phyloP scores from a whole-genome alignment of 53 echinoderm and acorn worm genomes.

The Luidia sarsii region DNA sequence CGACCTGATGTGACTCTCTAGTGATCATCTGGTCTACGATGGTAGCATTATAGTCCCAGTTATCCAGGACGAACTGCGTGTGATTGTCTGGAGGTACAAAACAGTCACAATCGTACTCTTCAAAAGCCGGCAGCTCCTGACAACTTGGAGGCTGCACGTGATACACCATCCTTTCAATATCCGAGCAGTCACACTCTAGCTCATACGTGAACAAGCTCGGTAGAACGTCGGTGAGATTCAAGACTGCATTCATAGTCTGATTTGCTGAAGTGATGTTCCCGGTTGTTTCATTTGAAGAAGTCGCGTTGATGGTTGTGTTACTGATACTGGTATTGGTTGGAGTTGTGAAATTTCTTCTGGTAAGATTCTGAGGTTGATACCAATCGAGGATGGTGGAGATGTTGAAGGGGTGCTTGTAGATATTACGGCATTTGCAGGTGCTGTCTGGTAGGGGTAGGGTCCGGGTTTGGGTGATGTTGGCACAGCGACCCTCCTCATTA shows the following conservation, averaged over 20 bases:
- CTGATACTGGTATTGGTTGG: background rate
- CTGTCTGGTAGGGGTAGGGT: slow-evolving; percentile 4
- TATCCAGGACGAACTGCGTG: slow-evolving; percentile 70
- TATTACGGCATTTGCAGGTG: slow-evolving; percentile 43
- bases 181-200: slow-evolving; percentile 65
- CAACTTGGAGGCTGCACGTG: slow-evolving; percentile 38
- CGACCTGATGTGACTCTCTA: slow-evolving; percentile 38
- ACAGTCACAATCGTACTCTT: slow-evolving; percentile 70
- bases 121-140: slow-evolving; percentile 29
- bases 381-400: slow-evolving; percentile 12
- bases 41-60: slow-evolving; percentile 74
- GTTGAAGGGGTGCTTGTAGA: slow-evolving; percentile 19
- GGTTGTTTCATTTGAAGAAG: too few species aligned
- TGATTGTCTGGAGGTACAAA: slow-evolving; percentile 74
- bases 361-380: slow-evolving; percentile 13
- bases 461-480: slow-evolving; percentile 6
- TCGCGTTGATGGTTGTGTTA: too few species aligned
- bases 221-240: slow-evolving; percentile 1
- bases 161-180: slow-evolving; percentile 22
- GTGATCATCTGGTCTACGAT: slow-evolving; percentile 69
- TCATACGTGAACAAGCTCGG: slow-evolving; percentile 10
- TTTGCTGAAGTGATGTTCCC: background rate
- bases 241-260: background rate
- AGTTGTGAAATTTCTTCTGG: background rate
- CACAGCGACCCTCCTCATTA: background rate